Conservation (phyloP, 2,888 invertebrate genomes). For the Horisme vitalbata region DNA sequence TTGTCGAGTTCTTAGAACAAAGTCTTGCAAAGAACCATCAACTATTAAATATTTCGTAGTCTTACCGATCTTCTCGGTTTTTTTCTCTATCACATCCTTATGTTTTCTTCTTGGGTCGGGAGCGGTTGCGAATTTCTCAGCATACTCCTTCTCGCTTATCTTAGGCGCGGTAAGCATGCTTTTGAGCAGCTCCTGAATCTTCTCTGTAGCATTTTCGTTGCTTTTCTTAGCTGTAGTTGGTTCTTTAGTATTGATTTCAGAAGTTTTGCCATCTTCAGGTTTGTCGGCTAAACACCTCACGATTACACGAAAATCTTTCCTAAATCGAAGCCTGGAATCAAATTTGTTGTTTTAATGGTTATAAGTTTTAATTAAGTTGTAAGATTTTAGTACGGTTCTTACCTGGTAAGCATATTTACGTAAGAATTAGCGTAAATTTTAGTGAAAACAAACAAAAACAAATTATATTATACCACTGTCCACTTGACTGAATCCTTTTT, state of each 20-base stretch:
- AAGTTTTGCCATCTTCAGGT: slow-evolving; percentile 55
- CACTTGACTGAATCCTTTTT: too few relatives aligned
- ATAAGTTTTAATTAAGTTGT: background rate
- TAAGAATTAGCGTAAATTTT: background rate
- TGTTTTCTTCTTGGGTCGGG: slow-evolving; percentile 51
- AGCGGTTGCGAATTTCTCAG: slow-evolving; percentile 61
- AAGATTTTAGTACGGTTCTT: background rate
- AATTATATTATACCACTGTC: too few relatives aligned
- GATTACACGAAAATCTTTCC: slow-evolving; percentile 49
- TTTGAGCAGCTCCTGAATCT: slow-evolving; percentile 70
- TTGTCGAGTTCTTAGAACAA: too few relatives aligned
- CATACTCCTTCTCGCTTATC: slow-evolving; percentile 64
- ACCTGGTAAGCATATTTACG: slow-evolving; percentile 29
- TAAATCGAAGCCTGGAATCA: slow-evolving; percentile 46
- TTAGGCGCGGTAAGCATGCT: slow-evolving; percentile 68
- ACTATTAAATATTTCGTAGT: background rate
- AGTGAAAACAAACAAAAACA: slow-evolving; percentile 8
- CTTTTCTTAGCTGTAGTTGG: slow-evolving; percentile 40
- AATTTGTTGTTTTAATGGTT: background rate
- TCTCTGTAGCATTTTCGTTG: slow-evolving; percentile 56
- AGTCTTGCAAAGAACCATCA: too few relatives aligned
- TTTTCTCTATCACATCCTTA: slow-evolving; percentile 56
- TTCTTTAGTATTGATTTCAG: slow-evolving; percentile 41
- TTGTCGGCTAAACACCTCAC: slow-evolving; percentile 56
- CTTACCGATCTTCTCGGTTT: slow-evolving; percentile 68